Evolutionary conservation across 37 sponge, comb jelly and placozoan species (phyloP).

Genomic region (Hormiphora californensis): DNA sequence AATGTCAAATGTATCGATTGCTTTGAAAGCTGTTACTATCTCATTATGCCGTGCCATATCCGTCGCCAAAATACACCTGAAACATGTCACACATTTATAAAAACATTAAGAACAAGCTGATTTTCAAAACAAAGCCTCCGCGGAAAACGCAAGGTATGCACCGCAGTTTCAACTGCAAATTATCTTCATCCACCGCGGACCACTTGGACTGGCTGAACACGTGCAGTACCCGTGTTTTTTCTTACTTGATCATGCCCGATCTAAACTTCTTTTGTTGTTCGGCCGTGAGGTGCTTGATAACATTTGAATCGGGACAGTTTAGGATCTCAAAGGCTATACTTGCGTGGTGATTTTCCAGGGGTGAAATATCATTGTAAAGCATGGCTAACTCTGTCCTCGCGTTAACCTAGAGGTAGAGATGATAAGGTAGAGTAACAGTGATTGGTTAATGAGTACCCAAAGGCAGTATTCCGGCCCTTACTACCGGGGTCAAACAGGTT

Average conservation of each 20-base stretch:
- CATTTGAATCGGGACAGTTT: background rate
- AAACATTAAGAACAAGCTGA: no score
- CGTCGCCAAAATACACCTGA: slow-evolving; percentile 69
- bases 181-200: no score
- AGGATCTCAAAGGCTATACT: slow-evolving; percentile 75
- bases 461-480: no score
- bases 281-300: background rate
- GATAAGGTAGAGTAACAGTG: no score
- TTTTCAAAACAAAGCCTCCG: no score
- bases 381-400: slow-evolving; percentile 79
- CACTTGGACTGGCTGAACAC: no score
- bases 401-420: slow-evolving; percentile 66
- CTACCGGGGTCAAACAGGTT: no score
- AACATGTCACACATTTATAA: no score
- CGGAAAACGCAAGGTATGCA: no score
- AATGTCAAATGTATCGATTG: background rate
- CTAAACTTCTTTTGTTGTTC: background rate
- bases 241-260: slow-evolving; percentile 12
- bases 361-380: slow-evolving; percentile 83
- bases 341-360: slow-evolving; percentile 88
- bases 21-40: slow-evolving; percentile 60
- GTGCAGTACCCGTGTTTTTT: no score
- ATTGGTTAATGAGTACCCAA: no score
- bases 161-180: no score
- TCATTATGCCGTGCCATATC: slow-evolving; percentile 76